Evolutionary conservation across 2,888 invertebrate genomes (phyloP).

Genomic region (Acronicta psi): DNA sequence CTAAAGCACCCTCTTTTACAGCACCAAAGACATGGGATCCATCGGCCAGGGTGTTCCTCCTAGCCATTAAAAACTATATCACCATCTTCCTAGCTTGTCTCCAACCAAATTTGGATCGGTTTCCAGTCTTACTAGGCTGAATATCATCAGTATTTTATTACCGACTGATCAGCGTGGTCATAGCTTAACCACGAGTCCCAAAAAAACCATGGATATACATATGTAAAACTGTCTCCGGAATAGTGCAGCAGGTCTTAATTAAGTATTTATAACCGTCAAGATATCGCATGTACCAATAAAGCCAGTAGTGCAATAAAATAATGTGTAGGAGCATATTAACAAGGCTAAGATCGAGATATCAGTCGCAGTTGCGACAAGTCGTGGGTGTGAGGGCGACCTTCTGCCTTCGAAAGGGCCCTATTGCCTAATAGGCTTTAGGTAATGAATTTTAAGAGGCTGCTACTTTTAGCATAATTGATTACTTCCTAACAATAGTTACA

Average conservation of each 20-base stretch:
- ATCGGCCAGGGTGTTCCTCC: no score
- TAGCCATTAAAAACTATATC: no score
- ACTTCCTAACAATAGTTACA: slow-evolving; percentile 21
- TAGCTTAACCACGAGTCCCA: no score
- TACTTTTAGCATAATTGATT: slow-evolving; percentile 22
- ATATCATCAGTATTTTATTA: no score
- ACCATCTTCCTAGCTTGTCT: no score
- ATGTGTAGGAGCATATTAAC: slow-evolving; percentile 54
- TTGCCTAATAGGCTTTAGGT: slow-evolving; percentile 38
- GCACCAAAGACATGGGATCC: no score
- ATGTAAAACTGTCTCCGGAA: not conserved
- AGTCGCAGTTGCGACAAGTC: slow-evolving; percentile 45
- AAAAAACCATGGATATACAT: no score
- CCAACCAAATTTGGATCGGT: no score
- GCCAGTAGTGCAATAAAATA: slow-evolving; percentile 26
- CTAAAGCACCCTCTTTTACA: no score
- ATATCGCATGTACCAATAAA: slow-evolving; percentile 45
- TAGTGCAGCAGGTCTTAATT: slow-evolving; percentile 24
- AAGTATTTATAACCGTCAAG: slow-evolving; percentile 36
- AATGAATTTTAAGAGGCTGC: slow-evolving; percentile 19
- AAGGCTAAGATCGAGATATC: slow-evolving; percentile 47
- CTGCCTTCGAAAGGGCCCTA: slow-evolving; percentile 50
- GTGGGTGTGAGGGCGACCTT: slow-evolving; percentile 62
- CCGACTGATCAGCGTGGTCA: no score
- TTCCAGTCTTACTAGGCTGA: no score